Evolutionary conservation across 2,113 vertebrate genomes (phyloP).

Genomic region (Misgurnus mizolepis): DNA sequence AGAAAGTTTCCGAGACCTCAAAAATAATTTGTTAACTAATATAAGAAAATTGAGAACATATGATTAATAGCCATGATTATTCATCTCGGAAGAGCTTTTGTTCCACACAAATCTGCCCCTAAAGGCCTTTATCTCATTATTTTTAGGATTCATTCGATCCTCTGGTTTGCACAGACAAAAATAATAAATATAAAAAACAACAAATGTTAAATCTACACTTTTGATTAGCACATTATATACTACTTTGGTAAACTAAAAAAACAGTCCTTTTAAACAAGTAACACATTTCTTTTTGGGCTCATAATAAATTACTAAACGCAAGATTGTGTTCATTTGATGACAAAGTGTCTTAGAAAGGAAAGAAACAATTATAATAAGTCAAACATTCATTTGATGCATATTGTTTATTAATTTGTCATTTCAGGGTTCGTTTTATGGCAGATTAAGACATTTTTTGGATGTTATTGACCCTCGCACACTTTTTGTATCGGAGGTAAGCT

Average conservation of each 20-base stretch:
- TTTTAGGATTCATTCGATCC: background rate
- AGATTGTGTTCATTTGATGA: too few species aligned
- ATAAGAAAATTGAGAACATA: slow-evolving; percentile 40
- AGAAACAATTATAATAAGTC: too few species aligned
- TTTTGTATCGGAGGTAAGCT: slow-evolving; percentile 86
- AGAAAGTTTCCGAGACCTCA: slow-evolving; percentile 32
- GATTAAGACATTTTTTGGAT: slow-evolving; percentile 91
- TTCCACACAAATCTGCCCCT: background rate
- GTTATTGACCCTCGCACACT: slow-evolving; percentile 91
- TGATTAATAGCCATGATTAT: slow-evolving; percentile 45
- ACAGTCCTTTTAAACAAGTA: background rate
- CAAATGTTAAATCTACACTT: background rate
- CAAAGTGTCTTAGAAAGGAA: too few species aligned
- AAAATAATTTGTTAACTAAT: slow-evolving; percentile 40
- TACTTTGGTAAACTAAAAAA: background rate
- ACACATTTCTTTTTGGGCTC: too few species aligned
- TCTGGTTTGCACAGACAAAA: background rate
- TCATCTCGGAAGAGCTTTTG: slow-evolving; percentile 33
- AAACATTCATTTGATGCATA: background rate
- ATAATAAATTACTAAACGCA: too few species aligned
- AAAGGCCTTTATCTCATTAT: background rate
- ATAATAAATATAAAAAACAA: background rate
- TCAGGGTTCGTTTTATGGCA: slow-evolving; percentile 83
- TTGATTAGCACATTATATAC: background rate
- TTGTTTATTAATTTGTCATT: slow-evolving; percentile 17